Evolutionary conservation across 2,113 vertebrate genomes (phyloP).

Genomic region (Lophochroa leadbeateri): DNA sequence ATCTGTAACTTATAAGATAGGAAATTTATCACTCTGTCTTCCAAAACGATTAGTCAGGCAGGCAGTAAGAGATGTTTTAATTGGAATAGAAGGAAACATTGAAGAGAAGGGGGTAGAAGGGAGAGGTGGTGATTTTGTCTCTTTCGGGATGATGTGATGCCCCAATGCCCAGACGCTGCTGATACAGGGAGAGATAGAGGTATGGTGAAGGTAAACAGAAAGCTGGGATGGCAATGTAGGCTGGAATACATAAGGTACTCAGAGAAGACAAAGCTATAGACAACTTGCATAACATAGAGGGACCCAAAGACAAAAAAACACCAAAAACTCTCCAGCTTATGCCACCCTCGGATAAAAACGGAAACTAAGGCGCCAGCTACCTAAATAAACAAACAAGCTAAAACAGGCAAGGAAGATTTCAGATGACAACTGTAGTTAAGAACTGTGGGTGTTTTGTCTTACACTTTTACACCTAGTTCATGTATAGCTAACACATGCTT

Average conservation of each 20-base stretch:
- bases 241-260: background rate
- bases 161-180: background rate
- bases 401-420: background rate
- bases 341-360: background rate
- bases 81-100: background rate
- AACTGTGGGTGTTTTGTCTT: background rate
- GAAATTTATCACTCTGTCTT: background rate
- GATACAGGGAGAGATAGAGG: background rate
- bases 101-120: background rate
- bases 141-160: background rate
- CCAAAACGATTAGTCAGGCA: background rate
- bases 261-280: background rate
- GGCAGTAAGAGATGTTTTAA: background rate
- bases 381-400: background rate
- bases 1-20: background rate
- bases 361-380: background rate
- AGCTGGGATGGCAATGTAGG: background rate
- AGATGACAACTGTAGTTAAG: background rate
- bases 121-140: background rate
- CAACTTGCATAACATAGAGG: background rate
- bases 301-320: background rate
- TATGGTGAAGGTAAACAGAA: background rate
- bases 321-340: background rate
- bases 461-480: background rate
- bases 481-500: background rate